Evolutionary conservation across 2,113 vertebrate species (phyloP).

Genomic region (Otus sunia): DNA sequence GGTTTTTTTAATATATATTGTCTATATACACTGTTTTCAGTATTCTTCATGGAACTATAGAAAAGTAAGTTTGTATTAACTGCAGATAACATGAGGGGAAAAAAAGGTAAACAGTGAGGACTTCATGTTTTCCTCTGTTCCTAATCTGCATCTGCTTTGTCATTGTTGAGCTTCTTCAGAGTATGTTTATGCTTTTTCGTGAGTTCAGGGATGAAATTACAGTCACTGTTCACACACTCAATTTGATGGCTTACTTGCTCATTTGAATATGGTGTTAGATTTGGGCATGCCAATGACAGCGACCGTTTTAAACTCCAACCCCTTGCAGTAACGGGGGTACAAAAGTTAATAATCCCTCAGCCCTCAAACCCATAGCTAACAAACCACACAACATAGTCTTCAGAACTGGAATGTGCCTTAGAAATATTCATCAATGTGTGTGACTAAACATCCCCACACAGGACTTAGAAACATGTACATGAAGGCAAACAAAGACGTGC

Average conservation of each 20-base stretch:
- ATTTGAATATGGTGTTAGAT: background rate
- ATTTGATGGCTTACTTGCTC: background rate
- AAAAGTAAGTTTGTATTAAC: background rate
- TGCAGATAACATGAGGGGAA: background rate
- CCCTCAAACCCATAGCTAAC: background rate
- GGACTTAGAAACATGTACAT: background rate
- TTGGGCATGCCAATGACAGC: background rate
- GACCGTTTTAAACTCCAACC: background rate
- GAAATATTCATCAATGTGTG: background rate
- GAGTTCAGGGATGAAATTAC: background rate
- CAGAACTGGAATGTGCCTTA: background rate
- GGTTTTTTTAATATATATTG: background rate
- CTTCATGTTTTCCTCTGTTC: background rate
- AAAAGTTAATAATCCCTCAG: background rate
- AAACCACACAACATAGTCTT: background rate
- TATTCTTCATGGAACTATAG: background rate
- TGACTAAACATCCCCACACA: background rate
- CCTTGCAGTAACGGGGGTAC: background rate
- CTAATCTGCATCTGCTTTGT: background rate
- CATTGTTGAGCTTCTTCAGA: background rate
- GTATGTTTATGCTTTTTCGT: background rate
- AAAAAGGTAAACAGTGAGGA: background rate
- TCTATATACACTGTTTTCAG: background rate
- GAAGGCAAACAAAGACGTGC: background rate
- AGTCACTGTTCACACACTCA: background rate